These are phyloP conservation scores for Drosophila navojoa DNA, from an alignment of 1,140 invertebrate genomes.

Conservation along the genomic window DNA sequence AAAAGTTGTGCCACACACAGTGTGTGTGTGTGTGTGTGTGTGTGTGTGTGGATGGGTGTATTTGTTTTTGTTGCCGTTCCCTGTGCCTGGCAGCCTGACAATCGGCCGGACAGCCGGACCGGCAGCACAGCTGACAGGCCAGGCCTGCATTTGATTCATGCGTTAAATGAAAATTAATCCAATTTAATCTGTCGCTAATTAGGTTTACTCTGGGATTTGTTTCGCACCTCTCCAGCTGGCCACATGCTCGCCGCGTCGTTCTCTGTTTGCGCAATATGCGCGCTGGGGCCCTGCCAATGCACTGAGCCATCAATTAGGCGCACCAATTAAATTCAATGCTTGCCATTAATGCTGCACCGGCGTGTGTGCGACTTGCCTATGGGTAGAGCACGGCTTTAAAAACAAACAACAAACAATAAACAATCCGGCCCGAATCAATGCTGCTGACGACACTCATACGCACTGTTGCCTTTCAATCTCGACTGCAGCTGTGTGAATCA, in stretches of 20 bases:
- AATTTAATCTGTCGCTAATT: slow-evolving; percentile 82
- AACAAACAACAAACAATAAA: slow-evolving; percentile 26
- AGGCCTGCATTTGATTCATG: slow-evolving; percentile 77
- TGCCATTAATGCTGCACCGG: slow-evolving; percentile 11
- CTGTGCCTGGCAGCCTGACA: slow-evolving; percentile 52
- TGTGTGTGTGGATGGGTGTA: slow-evolving; percentile 1
- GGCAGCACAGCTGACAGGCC: slow-evolving; percentile 34
- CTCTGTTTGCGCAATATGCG: slow-evolving; percentile 23
- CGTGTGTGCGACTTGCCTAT: not conserved
- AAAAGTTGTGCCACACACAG: slow-evolving; percentile 10
- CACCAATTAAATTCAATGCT: slow-evolving; percentile 31
- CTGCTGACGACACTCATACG: slow-evolving; percentile 78
- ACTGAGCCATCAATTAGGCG: slow-evolving; percentile 36
- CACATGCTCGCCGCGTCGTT: slow-evolving; percentile 37
- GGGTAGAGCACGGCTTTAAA: slow-evolving; percentile 4
- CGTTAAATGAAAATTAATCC: slow-evolving; percentile 82
- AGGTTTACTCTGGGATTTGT: slow-evolving; percentile 81
- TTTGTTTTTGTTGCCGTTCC: slow-evolving; percentile 8
- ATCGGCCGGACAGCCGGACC: not conserved
- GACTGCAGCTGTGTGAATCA: slow-evolving; percentile 4
- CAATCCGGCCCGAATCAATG: slow-evolving; percentile 55
- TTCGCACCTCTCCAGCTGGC: slow-evolving; percentile 63
- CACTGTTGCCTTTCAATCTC: slow-evolving; percentile 74
- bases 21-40: slow-evolving; percentile 5
- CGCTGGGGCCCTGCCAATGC: not conserved